phyloP scores from a whole-genome alignment of 1,140 invertebrate species.

The Brachionus calyciflorus region DNA sequence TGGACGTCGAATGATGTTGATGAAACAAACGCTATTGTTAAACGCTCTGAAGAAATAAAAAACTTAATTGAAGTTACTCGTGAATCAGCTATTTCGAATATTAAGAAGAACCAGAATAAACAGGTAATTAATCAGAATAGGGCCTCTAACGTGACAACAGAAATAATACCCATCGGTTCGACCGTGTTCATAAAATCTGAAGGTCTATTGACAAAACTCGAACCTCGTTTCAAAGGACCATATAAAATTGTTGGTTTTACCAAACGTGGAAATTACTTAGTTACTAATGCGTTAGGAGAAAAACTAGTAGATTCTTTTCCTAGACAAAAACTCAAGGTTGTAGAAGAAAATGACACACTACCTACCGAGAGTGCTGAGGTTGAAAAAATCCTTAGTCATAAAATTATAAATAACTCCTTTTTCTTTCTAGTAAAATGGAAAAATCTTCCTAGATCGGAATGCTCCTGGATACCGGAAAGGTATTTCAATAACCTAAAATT shows the following conservation, averaged over 20 bases:
- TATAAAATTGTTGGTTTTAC: neutral
- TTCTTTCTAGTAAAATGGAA: conserved; percentile 14
- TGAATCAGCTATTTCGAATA: neutral
- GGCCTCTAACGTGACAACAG: neutral
- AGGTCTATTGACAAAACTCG: neutral
- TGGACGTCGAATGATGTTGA: no score
- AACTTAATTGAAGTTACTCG: neutral
- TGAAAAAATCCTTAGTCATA: conserved; percentile 1
- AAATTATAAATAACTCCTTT: neutral
- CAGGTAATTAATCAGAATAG: neutral
- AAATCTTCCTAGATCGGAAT: neutral
- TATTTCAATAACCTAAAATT: conserved; percentile 26
- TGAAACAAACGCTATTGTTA: neutral
- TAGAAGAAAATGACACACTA: neutral
- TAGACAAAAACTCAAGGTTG: conserved; percentile 10
- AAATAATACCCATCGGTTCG: neutral
- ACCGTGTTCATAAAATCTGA: neutral
- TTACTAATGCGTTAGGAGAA: neutral
- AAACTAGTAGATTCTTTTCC: neutral
- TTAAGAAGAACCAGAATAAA: neutral
- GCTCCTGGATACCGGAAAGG: conserved; percentile 14
- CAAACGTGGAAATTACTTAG: conserved; percentile 5
- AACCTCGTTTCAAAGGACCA: conserved; percentile 26
- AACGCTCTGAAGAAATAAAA: neutral
- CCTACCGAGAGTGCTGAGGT: conserved; percentile 22